phyloP scores from a whole-genome alignment of 30 jellyfish, hydroid and myxozoan species.

The Chironex yamaguchii region DNA sequence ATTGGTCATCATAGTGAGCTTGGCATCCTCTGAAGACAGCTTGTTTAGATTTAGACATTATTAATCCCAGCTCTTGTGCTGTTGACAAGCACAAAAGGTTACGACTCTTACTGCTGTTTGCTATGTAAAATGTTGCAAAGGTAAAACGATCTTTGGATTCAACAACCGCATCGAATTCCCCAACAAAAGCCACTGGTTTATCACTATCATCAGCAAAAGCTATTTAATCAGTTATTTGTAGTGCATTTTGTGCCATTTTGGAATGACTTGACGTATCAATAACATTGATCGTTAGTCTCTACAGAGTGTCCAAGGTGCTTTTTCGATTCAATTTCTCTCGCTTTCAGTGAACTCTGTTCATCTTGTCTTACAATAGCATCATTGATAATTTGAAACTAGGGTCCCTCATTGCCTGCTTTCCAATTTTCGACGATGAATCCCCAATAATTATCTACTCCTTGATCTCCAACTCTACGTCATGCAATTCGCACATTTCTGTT shows the following conservation, averaged over 20 bases:
- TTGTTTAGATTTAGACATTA: neutral
- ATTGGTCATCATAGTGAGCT: neutral
- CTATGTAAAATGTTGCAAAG: conserved; percentile 29
- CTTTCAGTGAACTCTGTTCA: neutral
- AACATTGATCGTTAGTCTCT: neutral
- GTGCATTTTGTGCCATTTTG: neutral
- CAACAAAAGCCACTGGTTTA: conserved; percentile 14
- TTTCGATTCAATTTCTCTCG: conserved; percentile 26
- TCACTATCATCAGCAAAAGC: conserved; percentile 22
- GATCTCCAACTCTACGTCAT: conserved; percentile 17
- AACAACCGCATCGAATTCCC: conserved; percentile 34
- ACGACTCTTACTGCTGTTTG: conserved; percentile 17
- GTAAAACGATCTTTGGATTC: conserved; percentile 12
- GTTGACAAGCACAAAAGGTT: conserved; percentile 12
- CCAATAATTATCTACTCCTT: conserved; percentile 31
- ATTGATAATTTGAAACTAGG: conserved; percentile 3
- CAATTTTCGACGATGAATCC: conserved; percentile 21
- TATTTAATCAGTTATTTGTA: neutral
- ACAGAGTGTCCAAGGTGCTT: neutral
- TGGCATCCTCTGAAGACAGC: conserved; percentile 1
- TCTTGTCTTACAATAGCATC: conserved; percentile 38
- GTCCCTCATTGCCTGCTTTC: conserved; percentile 4
- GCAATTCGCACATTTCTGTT: neutral
- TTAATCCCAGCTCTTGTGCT: conserved; percentile 36
- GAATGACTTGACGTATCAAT: neutral